Base-by-base conservation (phyloP, 2,888 invertebrate genomes). In the Amiota minor region DNA sequence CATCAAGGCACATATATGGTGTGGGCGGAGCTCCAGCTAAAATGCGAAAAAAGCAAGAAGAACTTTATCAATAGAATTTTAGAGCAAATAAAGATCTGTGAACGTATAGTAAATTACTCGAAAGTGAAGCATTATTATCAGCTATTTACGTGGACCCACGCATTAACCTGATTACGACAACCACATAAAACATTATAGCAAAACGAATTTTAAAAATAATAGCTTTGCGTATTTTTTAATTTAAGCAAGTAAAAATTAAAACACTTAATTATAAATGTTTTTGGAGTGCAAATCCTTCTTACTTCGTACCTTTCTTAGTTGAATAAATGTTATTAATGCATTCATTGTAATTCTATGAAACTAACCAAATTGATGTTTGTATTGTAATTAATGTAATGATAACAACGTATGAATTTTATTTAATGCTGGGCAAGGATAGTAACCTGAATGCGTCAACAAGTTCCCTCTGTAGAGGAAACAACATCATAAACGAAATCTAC, bases 21-120 rank as follows among this genome's bases (percentile, higher is more conserved):
- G n/a, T 72, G 74, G 75, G 68, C 74, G 72, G 74, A 76, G 53
- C 74, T 74, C 0, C 72, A 71, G 69, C 69, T 72, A 50, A 59
- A 72, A 56, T 76, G 74, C 71, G 74, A 74, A n/a, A 72, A 70
- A 11, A 71, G 72, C 69, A 20, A 69, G 11, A 74, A 74, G 64
- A 50, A 50, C 0, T 71, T 76, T 35, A 10, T 50, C 59, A 74
- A 76, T 55, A 64, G 74, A 74, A 23, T 73, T 70, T 72, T 49
- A 49, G 64, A 50, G 12, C 75, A 75, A 16, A 46, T 72, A 0
- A 70, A 70, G 64, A 67, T 73, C 11, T 35, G 62, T 47, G 70
- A 70, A 53, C n/a, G n/a, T n/a, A n/a, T n/a, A 14, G 70, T 67
- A 50, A 74, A 18, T 67, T 74, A 8, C 47, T 70, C 9, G 46